Conservation (phyloP, 1,140 invertebrate genomes). For the Monomorium pharaonis region DNA sequence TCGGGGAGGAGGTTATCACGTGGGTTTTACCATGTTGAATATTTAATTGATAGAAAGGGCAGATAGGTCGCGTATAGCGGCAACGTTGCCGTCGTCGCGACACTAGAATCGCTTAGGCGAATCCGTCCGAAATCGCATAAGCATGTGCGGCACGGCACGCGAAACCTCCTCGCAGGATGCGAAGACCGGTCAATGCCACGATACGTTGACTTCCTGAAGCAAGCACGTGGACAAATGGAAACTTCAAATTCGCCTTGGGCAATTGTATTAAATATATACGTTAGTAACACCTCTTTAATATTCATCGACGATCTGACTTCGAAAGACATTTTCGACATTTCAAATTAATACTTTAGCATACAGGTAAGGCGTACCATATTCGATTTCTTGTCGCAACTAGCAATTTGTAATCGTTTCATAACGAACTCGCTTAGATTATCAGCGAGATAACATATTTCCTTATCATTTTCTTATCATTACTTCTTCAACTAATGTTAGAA, state of each 20-base stretch:
- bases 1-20: slow-evolving; percentile 13
- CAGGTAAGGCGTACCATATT: background rate
- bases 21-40: slow-evolving; percentile 53
- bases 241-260: background rate
- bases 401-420: background rate
- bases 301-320: slow-evolving; percentile 48
- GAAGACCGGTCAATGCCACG: slow-evolving; percentile 5
- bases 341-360: background rate
- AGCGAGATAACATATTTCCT: background rate
- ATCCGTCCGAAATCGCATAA: slow-evolving; percentile 15
- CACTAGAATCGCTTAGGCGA: slow-evolving; percentile 68
- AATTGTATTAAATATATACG: background rate
- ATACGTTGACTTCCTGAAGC: slow-evolving; percentile 55
- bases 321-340: slow-evolving; percentile 34
- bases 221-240: background rate
- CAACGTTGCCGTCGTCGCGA: slow-evolving; percentile 42
- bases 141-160: slow-evolving; percentile 57
- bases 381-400: background rate
- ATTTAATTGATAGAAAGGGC: slow-evolving; percentile 67
- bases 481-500: background rate
- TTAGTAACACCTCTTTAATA: slow-evolving; percentile 62
- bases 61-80: slow-evolving; percentile 53
- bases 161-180: slow-evolving; percentile 49
- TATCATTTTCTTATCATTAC: background rate
- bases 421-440: background rate